Conservation (phyloP, 37 sponge, comb jelly and placozoan species). For the Eunapius fragilis region DNA sequence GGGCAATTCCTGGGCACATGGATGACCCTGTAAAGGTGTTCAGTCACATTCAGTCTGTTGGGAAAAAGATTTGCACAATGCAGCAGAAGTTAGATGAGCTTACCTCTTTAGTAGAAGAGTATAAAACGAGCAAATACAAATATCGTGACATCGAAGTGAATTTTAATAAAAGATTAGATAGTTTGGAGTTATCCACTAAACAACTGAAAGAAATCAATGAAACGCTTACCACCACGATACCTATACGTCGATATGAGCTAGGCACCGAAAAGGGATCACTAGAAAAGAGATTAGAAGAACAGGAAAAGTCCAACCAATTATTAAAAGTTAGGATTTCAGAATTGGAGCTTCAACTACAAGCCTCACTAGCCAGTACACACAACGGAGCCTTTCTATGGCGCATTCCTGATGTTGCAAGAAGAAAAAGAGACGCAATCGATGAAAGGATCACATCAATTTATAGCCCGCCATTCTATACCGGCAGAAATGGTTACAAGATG, state of each 20-base stretch:
- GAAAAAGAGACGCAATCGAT: constrained; percentile 73
- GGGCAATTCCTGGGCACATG: background rate
- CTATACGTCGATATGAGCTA: too few species aligned
- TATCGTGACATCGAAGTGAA: too few species aligned
- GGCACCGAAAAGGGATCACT: background rate
- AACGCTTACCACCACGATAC: too few species aligned
- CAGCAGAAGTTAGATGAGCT: background rate
- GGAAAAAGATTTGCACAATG: background rate
- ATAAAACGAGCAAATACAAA: too few species aligned
- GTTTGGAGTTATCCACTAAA: background rate
- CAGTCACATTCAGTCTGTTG: background rate
- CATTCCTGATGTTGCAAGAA: constrained; percentile 70
- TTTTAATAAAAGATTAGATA: background rate
- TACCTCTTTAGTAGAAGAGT: background rate
- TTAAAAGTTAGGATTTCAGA: constrained; percentile 66
- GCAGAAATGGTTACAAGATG: constrained; percentile 89
- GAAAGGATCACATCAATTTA: constrained; percentile 78
- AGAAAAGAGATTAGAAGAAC: constrained; percentile 55
- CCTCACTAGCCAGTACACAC: constrained; percentile 77
- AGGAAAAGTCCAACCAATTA: constrained; percentile 36
- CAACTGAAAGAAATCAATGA: background rate
- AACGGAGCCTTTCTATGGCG: constrained; percentile 84
- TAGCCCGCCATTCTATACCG: constrained; percentile 85
- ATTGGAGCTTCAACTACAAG: constrained; percentile 83
- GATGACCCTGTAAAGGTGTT: background rate